Evolutionary conservation across 64 coral and sea anemone genomes (phyloP), one percentile per base, ranked within the genome.

Genomic region (Hydrozoanthus tunicans): DNA sequence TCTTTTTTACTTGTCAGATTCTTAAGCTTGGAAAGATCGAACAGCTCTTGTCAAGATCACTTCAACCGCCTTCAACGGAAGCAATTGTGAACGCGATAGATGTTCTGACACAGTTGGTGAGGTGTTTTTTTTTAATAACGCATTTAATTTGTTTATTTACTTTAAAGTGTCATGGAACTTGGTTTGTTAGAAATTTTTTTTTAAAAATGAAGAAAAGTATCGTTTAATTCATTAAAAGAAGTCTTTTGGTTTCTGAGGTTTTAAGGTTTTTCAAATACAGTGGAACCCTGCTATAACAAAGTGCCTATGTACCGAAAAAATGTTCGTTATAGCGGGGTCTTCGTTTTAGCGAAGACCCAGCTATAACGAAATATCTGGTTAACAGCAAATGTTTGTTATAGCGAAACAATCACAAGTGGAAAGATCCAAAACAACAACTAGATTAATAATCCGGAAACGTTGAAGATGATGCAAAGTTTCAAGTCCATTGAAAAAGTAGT

Each of bases 11-110:
- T 76, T 72, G 27, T 11, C 69, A 99, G 97, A 99, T 91, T 73
- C 81, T 99, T 15, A 95, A 99, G 26, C 92, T 99, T 59, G 97
- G 97, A n/a, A 89, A 86, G 97, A 79, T 93, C 20, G 75, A 70
- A 12, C 73, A 92, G 24, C 94, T 99, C 66, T 60, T 99, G 25
- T 92, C 94, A 58, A 99, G 92, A 81, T 79, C 97, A 55, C 82
- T 99, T 59, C 94, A 99, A 77, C 94, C 94, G 9, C 97, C 97
- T 23, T 91, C 92, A 9, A 53, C 77, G 23, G 62, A 92, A 86
- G 92, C 97, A 6, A 92, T 96, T 13, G 64, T 66, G n/a, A 95
- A 96, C 81, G 97, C 97, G 5, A 23, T 99, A 23, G 90, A 95
- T 11, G 83, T 81, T 66, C 82, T 99, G 60, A 93, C 56, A 9